These are phyloP conservation scores for Bagarius yarrelli DNA, from an alignment of 2,113 vertebrate genomes.

Conservation along the genomic window DNA sequence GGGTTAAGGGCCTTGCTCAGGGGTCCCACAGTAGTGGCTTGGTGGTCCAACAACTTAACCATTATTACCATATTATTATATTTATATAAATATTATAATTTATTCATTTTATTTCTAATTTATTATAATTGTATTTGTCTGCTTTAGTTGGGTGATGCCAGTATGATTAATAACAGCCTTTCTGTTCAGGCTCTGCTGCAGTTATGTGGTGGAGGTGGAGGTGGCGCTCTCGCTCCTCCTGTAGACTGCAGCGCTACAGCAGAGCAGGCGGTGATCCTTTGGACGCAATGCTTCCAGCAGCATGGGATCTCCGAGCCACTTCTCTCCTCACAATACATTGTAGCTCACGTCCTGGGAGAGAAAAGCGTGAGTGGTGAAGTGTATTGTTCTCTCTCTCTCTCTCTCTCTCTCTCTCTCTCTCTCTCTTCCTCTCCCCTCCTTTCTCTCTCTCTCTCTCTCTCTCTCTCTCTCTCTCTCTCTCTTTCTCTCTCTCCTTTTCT, in stretches of 20 bases:
- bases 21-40: too few relatives aligned
- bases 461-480: not conserved
- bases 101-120: too few relatives aligned
- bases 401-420: not conserved
- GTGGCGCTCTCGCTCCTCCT: constrained; percentile 44
- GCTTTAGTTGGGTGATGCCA: not conserved
- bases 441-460: not conserved
- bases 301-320: constrained; percentile 79
- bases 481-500: too few relatives aligned
- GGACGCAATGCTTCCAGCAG: constrained; percentile 76
- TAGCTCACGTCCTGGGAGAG: constrained; percentile 87
- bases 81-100: too few relatives aligned
- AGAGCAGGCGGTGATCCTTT: constrained; percentile 68
- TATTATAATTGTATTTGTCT: not conserved
- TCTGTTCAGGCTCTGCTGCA: constrained; percentile 21
- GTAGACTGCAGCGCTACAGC: constrained; percentile 56
- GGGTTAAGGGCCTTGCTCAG: too few relatives aligned
- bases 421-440: too few relatives aligned
- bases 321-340: constrained; percentile 83
- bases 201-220: constrained; percentile 11
- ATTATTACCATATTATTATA: too few relatives aligned
- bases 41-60: too few relatives aligned
- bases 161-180: not conserved
- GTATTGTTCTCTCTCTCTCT: not conserved
- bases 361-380: constrained; percentile 79